Conservation (phyloP, 2,797 vertebrate species). For the Myotis findleyi region DNA sequence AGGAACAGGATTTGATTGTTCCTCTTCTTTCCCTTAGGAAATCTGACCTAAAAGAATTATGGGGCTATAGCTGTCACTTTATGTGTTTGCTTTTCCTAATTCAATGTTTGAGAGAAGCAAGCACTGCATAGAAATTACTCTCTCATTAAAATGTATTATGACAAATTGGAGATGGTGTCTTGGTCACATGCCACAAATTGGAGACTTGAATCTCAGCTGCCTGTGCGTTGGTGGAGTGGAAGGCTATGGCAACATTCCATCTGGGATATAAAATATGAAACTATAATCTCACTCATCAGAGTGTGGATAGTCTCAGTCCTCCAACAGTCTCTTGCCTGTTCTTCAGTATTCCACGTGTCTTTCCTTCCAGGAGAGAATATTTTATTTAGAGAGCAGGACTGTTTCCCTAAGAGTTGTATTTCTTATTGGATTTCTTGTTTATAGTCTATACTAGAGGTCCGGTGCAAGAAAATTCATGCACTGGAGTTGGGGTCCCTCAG, state of each 20-base stretch:
- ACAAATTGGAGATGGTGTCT: neutral
- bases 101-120: neutral
- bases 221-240: neutral
- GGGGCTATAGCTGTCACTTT: slow-evolving; percentile 1
- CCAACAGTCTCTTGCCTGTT: neutral
- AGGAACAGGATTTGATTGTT: neutral
- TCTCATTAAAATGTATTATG: neutral
- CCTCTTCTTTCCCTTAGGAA: neutral
- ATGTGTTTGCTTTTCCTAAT: slow-evolving; percentile 9
- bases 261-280: neutral
- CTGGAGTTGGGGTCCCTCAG: too few relatives aligned
- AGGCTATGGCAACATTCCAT: neutral
- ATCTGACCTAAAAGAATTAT: neutral
- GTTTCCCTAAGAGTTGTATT: neutral
- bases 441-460: too few relatives aligned
- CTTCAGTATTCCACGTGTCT: neutral
- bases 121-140: neutral
- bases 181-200: neutral
- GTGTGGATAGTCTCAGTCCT: neutral
- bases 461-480: too few relatives aligned
- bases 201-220: neutral
- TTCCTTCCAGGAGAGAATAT: neutral
- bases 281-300: neutral
- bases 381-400: neutral
- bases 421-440: neutral